Conservation (phyloP, 2,113 vertebrate genomes). For the Empidonax alnorum region DNA sequence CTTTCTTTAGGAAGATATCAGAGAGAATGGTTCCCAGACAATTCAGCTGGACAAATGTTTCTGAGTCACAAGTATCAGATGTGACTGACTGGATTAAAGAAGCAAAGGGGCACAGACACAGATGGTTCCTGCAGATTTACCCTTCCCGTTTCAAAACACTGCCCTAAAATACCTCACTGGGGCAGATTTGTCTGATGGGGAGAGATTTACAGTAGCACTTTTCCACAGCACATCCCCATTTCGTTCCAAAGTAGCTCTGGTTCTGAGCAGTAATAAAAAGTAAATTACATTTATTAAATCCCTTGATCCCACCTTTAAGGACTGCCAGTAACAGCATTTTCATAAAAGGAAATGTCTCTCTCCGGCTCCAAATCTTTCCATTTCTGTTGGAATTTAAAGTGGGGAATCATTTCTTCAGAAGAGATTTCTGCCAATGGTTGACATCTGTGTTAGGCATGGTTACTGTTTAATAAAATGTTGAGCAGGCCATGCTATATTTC, state of each 20-base stretch:
- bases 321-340: conserved; percentile 55
- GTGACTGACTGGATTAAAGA: neutral
- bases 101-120: neutral
- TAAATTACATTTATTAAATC: conserved; percentile 64
- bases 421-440: neutral
- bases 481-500: neutral
- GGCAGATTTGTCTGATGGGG: conserved; percentile 16
- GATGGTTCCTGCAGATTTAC: neutral
- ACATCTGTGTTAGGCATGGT: neutral
- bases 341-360: conserved; percentile 46
- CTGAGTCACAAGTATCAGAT: neutral
- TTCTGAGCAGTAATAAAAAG: conserved; percentile 57
- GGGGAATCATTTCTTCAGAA: conserved; percentile 1
- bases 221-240: neutral
- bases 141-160: neutral
- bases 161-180: neutral
- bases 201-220: conserved; percentile 38
- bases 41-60: neutral
- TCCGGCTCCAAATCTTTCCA: conserved; percentile 11
- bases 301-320: conserved; percentile 53
- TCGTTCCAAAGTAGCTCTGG: conserved; percentile 20
- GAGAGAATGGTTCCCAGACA: neutral
- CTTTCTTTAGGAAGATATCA: conserved; percentile 10
- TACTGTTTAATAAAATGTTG: neutral
- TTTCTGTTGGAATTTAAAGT: conserved; percentile 34